These are phyloP conservation scores for Gopherus flavomarginatus DNA, from an alignment of 2,113 vertebrate genomes.

Conservation along the genomic window DNA sequence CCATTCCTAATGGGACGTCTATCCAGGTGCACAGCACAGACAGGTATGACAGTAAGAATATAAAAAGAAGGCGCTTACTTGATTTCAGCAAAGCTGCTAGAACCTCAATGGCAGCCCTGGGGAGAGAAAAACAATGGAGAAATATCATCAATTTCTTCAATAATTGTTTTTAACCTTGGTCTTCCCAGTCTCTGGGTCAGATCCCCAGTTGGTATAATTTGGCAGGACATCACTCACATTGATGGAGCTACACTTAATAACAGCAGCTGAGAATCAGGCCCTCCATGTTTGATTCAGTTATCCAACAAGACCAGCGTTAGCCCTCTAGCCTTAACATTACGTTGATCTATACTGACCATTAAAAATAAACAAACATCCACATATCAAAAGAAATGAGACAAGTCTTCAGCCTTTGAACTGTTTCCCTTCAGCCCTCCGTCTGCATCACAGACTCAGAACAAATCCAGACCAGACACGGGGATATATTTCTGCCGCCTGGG, in stretches of 20 bases:
- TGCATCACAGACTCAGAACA: background rate
- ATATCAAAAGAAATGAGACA: constrained; percentile 11
- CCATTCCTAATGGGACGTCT: background rate
- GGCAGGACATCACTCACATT: constrained; percentile 28
- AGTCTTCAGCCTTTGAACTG: constrained; percentile 20
- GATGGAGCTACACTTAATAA: constrained; percentile 31
- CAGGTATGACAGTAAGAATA: constrained; percentile 34
- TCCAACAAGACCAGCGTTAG: constrained; percentile 32
- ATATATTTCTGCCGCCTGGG: background rate
- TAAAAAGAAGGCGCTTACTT: constrained; percentile 85
- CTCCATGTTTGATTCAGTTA: constrained; percentile 38
- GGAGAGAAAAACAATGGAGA: constrained; percentile 70
- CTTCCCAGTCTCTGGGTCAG: constrained; percentile 38
- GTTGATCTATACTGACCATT: constrained; percentile 54
- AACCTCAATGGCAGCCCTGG: constrained; percentile 89
- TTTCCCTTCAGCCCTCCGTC: background rate
- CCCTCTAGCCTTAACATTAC: constrained; percentile 47
- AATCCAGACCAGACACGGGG: background rate
- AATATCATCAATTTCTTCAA: constrained; percentile 63
- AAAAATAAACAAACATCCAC: constrained; percentile 38
- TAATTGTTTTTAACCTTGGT: constrained; percentile 61
- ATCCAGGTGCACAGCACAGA: constrained; percentile 14
- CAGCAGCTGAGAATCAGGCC: background rate
- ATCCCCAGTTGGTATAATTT: constrained; percentile 8
- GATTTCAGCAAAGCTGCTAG: constrained; percentile 90